Conservation (phyloP, 2,113 vertebrate species). For the Spea bombifrons region DNA sequence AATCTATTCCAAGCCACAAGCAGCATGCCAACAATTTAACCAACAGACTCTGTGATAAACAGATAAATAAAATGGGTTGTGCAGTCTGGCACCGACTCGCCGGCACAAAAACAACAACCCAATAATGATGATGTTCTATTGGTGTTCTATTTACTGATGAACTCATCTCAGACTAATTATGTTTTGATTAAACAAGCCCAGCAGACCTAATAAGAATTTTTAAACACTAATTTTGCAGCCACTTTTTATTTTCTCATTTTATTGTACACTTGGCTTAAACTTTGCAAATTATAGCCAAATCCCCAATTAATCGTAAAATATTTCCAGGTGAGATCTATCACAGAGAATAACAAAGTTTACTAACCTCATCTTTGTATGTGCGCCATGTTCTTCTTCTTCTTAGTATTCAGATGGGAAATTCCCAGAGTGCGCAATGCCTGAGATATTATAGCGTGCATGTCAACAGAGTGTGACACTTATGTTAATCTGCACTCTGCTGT, state of each 20-base stretch:
- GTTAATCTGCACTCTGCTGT: constrained; percentile 85
- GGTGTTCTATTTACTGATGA: no score
- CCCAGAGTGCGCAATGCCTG: constrained; percentile 61
- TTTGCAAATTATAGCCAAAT: constrained; percentile 56
- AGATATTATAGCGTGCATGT: constrained; percentile 72
- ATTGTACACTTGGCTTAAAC: constrained; percentile 54
- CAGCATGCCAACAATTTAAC: no score
- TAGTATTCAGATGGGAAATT: constrained; percentile 67
- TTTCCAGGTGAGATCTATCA: constrained; percentile 69
- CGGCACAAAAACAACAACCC: no score
- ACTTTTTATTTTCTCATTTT: constrained; percentile 55
- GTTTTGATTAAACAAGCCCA: no score
- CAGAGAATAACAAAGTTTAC: constrained; percentile 57
- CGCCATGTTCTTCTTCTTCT: constrained; percentile 61
- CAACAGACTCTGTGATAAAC: no score
- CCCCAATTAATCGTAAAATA: constrained; percentile 59
- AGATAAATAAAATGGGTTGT: no score
- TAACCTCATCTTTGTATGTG: constrained; percentile 58
- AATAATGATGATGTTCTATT: no score
- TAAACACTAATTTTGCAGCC: no score
- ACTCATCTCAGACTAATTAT: no score
- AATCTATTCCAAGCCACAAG: no score
- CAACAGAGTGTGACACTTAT: constrained; percentile 85
- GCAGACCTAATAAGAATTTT: no score
- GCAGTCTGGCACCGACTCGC: no score